phyloP scores from a whole-genome alignment of 2,797 vertebrate genomes.

The Selene dorsalis region DNA sequence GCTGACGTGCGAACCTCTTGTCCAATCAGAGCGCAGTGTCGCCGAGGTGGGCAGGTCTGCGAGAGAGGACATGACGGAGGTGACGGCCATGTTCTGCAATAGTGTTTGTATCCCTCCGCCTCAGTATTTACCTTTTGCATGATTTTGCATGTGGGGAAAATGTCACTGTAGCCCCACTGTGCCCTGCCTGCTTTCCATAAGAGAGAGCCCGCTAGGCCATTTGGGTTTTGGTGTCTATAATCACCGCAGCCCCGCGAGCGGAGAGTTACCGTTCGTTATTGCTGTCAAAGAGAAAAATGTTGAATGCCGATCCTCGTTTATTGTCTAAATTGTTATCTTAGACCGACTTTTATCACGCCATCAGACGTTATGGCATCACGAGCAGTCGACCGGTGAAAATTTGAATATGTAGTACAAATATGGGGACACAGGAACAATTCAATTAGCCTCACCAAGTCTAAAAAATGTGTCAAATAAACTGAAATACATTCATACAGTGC shows the following conservation, averaged over 20 bases:
- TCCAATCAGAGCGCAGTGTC: constrained; percentile 66
- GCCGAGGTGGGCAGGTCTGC: constrained; percentile 42
- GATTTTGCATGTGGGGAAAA: constrained; percentile 86
- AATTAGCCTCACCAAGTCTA: background rate
- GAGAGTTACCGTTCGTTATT: constrained; percentile 8
- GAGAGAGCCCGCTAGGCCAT: constrained; percentile 65
- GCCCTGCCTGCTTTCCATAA: constrained; percentile 68
- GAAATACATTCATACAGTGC: background rate
- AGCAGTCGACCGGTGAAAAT: background rate
- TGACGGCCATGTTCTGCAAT: constrained; percentile 85
- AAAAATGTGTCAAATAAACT: constrained; percentile 4
- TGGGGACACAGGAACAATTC: background rate
- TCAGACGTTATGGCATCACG: constrained; percentile 14
- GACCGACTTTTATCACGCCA: constrained; percentile 9
- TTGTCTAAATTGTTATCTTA: constrained; percentile 4
- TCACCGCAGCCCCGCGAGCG: constrained; percentile 18
- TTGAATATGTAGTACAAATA: background rate
- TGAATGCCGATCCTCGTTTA: background rate
- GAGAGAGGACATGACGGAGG: constrained; percentile 84
- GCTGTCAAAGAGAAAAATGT: constrained; percentile 19
- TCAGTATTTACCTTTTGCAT: constrained; percentile 86
- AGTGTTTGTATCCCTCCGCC: constrained; percentile 84
- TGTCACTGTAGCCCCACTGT: constrained; percentile 77
- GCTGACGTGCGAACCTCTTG: constrained; percentile 23
- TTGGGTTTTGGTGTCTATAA: constrained; percentile 53